These are phyloP conservation scores for Pelochelys cantorii DNA, from an alignment of 2,797 vertebrate species.

Conservation along the genomic window DNA sequence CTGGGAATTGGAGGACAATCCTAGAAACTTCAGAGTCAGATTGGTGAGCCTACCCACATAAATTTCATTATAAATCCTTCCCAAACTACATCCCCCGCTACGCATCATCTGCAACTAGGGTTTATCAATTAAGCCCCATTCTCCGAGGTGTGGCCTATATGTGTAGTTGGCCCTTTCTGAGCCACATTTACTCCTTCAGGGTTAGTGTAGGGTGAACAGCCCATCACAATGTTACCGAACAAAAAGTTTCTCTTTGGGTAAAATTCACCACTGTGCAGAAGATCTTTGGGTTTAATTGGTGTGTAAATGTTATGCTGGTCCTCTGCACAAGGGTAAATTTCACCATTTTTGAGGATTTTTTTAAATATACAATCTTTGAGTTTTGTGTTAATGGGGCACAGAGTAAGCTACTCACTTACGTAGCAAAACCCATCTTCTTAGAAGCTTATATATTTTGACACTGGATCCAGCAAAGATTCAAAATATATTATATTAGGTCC, in stretches of 20 bases:
- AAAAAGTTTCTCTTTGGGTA: not conserved
- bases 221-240: not conserved
- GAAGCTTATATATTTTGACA: not conserved
- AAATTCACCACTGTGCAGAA: not conserved
- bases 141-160: not conserved
- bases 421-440: not conserved
- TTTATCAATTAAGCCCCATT: not conserved
- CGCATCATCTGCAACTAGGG: not conserved
- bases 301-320: not conserved
- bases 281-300: not conserved
- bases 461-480: not conserved
- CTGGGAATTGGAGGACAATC: too few species aligned
- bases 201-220: not conserved
- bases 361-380: not conserved
- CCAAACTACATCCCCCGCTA: not conserved
- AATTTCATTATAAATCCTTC: too few species aligned
- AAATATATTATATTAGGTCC: not conserved
- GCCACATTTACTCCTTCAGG: not conserved
- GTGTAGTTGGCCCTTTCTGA: not conserved
- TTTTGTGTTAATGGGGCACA: not conserved
- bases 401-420: not conserved
- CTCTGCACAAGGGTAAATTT: not conserved
- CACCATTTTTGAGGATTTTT: not conserved
- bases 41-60: too few species aligned
- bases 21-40: too few species aligned